phyloP scores from a whole-genome alignment of 2,797 vertebrate genomes.

The Lithobates pipiens region DNA sequence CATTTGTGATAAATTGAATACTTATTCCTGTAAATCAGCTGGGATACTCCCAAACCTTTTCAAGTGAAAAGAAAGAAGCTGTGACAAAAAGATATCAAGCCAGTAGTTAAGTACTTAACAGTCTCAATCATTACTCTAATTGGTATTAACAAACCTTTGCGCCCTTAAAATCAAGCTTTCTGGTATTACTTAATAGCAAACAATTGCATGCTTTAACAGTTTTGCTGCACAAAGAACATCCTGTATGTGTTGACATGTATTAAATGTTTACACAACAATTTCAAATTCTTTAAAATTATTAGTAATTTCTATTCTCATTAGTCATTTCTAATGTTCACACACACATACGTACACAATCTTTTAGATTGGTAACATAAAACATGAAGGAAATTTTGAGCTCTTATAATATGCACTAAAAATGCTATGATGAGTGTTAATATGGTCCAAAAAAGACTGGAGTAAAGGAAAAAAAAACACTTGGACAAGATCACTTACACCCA shows the following conservation, averaged over 20 bases:
- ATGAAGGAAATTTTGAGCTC: too few species aligned
- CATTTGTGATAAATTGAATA: conserved; percentile 42
- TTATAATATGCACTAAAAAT: too few species aligned
- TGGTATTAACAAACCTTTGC: conserved; percentile 22
- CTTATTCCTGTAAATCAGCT: conserved; percentile 33
- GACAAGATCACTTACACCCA: too few species aligned
- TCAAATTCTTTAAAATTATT: too few species aligned
- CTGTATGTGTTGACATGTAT: background rate
- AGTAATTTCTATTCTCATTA: too few species aligned
- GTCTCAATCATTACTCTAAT: conserved; percentile 20
- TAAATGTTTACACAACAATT: background rate
- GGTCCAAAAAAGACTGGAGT: too few species aligned
- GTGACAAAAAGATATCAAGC: conserved; percentile 37
- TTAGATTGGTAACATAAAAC: too few species aligned
- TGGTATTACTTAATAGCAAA: background rate
- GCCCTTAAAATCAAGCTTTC: background rate
- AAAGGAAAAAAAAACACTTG: too few species aligned
- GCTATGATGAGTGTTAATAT: too few species aligned
- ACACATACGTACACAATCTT: too few species aligned
- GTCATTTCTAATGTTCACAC: too few species aligned
- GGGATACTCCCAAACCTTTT: conserved; percentile 27
- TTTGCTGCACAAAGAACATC: background rate
- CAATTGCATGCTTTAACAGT: background rate
- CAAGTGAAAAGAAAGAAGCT: conserved; percentile 36
- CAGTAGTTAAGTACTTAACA: conserved; percentile 20